Conservation (phyloP, 2,797 vertebrate genomes). For the Botia almorhae region DNA sequence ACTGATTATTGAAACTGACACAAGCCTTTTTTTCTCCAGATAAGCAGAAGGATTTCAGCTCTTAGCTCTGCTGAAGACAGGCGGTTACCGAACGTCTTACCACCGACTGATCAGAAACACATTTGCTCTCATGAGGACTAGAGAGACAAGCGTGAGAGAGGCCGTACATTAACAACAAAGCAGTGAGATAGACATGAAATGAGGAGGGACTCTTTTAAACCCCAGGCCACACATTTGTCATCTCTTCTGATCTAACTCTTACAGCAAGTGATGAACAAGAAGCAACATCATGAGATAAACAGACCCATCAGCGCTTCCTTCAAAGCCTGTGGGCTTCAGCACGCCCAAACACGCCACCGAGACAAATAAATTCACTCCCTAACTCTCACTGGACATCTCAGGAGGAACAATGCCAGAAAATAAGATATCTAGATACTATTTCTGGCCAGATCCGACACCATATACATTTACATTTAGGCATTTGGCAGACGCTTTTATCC, state of each 20-base stretch:
- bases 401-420: not conserved
- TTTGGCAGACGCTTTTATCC: no score
- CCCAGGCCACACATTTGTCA: conserved; percentile 25
- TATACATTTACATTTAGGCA: no score
- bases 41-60: conserved; percentile 21
- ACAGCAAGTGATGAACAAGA: conserved; percentile 25
- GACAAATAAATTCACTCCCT: conserved; percentile 36
- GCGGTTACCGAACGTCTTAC: conserved; percentile 6
- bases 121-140: conserved; percentile 15
- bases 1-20: conserved; percentile 21
- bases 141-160: conserved; percentile 12
- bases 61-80: conserved; percentile 1
- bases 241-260: conserved; percentile 20
- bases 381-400: conserved; percentile 17
- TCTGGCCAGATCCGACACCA: not conserved
- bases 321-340: conserved; percentile 21
- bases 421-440: not conserved
- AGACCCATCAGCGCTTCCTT: conserved; percentile 20
- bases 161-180: not conserved
- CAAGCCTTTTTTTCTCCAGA: conserved; percentile 22
- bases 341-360: conserved; percentile 4
- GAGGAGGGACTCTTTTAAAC: conserved; percentile 5
- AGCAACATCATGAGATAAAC: conserved; percentile 4
- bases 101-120: conserved; percentile 47
- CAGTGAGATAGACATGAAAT: not conserved